Conservation (phyloP, 2,797 vertebrate genomes). For the Otus scops region DNA sequence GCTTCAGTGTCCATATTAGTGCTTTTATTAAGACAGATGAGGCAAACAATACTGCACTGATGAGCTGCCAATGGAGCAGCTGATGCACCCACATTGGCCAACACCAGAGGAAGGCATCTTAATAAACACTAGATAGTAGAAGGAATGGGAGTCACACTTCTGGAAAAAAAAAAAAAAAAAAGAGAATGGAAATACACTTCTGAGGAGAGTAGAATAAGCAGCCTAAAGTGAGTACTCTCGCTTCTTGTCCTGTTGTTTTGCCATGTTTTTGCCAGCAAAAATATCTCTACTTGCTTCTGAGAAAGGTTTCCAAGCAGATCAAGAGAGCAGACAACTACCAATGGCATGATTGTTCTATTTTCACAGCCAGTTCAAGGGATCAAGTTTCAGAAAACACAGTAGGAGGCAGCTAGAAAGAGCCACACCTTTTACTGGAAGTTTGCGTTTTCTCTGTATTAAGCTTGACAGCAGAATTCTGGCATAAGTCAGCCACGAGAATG, state of each 20-base stretch:
- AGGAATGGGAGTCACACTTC: accelerated
- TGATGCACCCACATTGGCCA: background rate
- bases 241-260: background rate
- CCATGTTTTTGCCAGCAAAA: background rate
- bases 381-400: background rate
- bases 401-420: background rate
- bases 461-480: background rate
- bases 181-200: background rate
- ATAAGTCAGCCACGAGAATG: background rate
- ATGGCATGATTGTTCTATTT: background rate
- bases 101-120: background rate
- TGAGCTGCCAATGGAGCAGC: background rate
- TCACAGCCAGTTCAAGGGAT: background rate
- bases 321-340: background rate
- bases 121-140: background rate
- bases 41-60: background rate
- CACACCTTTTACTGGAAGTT: background rate
- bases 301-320: background rate
- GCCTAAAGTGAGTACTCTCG: background rate
- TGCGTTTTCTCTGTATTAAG: background rate
- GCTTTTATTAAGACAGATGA: background rate
- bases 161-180: background rate
- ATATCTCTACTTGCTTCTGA: background rate
- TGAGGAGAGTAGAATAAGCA: background rate
- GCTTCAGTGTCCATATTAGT: background rate